These are phyloP conservation scores for Crotophaga sulcirostris DNA, from an alignment of 2,113 vertebrate genomes.

Conservation along the genomic window DNA sequence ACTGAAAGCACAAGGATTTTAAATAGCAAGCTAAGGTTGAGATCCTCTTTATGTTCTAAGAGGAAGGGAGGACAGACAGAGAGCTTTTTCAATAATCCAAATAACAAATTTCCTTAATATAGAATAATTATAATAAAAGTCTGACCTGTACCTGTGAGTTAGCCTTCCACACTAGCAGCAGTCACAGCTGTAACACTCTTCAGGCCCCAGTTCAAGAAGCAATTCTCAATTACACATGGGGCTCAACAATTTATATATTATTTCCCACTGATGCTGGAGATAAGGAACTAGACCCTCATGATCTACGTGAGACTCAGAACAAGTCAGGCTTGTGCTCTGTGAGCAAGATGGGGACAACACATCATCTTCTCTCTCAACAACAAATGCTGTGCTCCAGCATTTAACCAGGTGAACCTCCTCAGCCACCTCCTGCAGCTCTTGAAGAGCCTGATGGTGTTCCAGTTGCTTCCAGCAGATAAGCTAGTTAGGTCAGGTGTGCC, in stretches of 20 bases:
- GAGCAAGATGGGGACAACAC: background rate
- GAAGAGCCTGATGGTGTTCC: background rate
- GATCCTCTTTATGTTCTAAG: slow-evolving; percentile 23
- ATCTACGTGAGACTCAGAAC: background rate
- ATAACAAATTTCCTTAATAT: slow-evolving; percentile 22
- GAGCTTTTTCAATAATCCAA: slow-evolving; percentile 23
- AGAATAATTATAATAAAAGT: background rate
- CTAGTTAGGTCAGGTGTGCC: background rate
- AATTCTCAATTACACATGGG: background rate
- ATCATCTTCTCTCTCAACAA: background rate
- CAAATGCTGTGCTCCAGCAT: background rate
- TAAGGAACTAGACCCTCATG: background rate
- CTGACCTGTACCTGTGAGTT: background rate
- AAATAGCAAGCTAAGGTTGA: slow-evolving; percentile 26
- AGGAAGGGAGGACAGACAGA: slow-evolving; percentile 41
- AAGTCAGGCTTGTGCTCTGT: background rate
- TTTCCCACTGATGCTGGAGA: background rate
- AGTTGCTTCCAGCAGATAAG: background rate
- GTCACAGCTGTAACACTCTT: background rate
- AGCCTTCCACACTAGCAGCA: background rate
- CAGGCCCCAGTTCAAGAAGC: background rate
- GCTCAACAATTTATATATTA: background rate
- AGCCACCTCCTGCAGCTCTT: background rate
- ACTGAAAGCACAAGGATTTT: slow-evolving; percentile 38
- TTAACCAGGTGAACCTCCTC: background rate